Base-by-base conservation (phyloP, 2,888 invertebrate species). In the Watsonalla binaria region DNA sequence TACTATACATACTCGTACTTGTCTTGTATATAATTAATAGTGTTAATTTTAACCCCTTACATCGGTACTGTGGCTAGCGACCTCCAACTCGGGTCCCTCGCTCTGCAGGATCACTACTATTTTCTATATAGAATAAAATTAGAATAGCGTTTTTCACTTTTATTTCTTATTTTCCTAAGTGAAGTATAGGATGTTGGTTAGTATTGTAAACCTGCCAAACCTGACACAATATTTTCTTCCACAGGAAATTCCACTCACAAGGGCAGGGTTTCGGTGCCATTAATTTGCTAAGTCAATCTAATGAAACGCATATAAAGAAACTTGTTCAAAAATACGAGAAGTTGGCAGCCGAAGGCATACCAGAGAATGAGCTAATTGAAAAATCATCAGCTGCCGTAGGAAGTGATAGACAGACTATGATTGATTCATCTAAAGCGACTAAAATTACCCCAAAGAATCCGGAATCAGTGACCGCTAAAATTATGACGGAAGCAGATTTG, bases 161-260 rank as follows among this genome's bases (percentile, higher is more conserved):
- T n/a, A n/a, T n/a, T n/a, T n/a, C n/a, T n/a, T n/a, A n/a, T n/a
- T n/a, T n/a, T n/a, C n/a, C n/a, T n/a, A n/a, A n/a, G n/a, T n/a
- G n/a, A n/a, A n/a, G n/a, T n/a, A n/a, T n/a, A n/a, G n/a, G n/a
- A n/a, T n/a, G n/a, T n/a, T n/a, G n/a, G n/a, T n/a, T n/a, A n/a
- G n/a, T n/a, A n/a, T 24, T 24, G 24, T 24, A 24, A 24, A 24
- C 24, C 24, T 24, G 24, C 24, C 24, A 24, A 24, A 24, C 1
- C 24, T 24, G 1, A 24, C 24, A 2, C 24, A 24, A 24, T 45
- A 45, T 53, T 46, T 53, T 33, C 55, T 14, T 53, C 78, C 92
- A 42, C 80, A 96, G 95, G 14, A 92, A 93, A 80, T 94, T 94
- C 66, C 95, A 95, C 60, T 92, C 92, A 55, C 84, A 91, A 49